Conservation (phyloP, 2,797 vertebrate genomes). For the Tapirus indicus region DNA sequence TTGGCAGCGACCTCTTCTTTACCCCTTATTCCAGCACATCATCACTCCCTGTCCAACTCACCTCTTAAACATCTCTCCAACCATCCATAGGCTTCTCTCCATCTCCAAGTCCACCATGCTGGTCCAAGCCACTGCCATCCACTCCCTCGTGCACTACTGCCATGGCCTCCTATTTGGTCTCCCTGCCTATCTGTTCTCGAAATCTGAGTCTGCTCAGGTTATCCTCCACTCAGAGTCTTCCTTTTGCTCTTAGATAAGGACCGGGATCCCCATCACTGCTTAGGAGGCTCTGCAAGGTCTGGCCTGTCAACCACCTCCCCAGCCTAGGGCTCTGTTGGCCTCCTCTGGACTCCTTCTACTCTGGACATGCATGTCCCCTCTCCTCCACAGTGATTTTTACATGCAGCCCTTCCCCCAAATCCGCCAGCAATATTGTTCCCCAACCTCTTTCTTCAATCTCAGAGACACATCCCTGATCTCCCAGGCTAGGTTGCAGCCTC, state of each 20-base stretch:
- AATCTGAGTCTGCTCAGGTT: background rate
- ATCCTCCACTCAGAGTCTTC: background rate
- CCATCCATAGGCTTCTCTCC: fast-evolving
- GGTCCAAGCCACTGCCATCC: background rate
- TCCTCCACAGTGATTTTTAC: background rate
- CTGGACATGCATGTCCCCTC: too few species aligned
- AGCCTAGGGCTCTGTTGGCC: background rate
- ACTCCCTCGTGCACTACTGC: fast-evolving
- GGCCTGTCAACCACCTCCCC: background rate
- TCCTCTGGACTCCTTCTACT: background rate
- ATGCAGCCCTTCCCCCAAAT: fast-evolving
- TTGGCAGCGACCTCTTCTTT: background rate
- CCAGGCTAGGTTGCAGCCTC: background rate
- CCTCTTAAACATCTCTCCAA: background rate
- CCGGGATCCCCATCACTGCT: background rate
- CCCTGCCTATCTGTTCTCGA: background rate
- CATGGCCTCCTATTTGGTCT: background rate
- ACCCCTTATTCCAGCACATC: background rate
- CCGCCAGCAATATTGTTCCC: background rate
- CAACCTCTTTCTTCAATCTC: background rate
- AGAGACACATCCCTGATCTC: background rate
- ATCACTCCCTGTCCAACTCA: background rate
- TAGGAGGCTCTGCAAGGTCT: background rate
- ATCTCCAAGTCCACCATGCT: fast-evolving
- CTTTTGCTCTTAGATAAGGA: background rate